Evolutionary conservation across 2,113 vertebrate species (phyloP).

Genomic region (Bostrychus sinensis): DNA sequence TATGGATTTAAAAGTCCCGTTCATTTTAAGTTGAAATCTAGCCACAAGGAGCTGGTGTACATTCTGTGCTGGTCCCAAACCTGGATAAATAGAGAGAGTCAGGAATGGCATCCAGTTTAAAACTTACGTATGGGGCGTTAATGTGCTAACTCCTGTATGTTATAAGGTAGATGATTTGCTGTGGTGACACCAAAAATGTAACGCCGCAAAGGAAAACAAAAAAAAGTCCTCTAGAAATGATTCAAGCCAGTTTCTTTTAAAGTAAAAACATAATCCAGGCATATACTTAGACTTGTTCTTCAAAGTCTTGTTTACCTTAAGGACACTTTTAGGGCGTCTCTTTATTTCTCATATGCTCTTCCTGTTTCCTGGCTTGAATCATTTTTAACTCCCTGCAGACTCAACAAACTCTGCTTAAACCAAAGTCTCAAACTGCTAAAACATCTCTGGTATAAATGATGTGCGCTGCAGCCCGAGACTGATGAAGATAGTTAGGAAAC

Average conservation of each 20-base stretch:
- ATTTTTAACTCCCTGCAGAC: constrained; percentile 36
- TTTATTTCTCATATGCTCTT: constrained; percentile 13
- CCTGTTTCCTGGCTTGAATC: constrained; percentile 29
- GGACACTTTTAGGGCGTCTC: not conserved
- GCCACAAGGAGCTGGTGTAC: too few relatives aligned
- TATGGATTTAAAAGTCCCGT: too few relatives aligned
- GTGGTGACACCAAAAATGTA: too few relatives aligned
- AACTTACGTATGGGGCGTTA: too few relatives aligned
- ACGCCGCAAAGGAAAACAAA: not conserved
- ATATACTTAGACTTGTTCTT: not conserved
- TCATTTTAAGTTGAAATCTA: too few relatives aligned
- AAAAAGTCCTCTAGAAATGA: not conserved
- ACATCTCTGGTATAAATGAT: constrained; percentile 61
- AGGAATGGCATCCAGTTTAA: not conserved
- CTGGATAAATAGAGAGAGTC: not conserved
- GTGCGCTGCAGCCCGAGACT: constrained; percentile 21
- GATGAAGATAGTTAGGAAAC: constrained; percentile 52
- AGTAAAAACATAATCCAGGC: not conserved
- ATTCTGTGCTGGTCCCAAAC: too few relatives aligned
- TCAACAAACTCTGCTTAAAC: constrained; percentile 36
- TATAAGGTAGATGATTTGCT: too few relatives aligned
- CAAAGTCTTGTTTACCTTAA: not conserved
- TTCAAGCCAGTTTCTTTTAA: not conserved
- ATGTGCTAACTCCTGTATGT: too few relatives aligned
- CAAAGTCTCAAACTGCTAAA: constrained; percentile 37